Evolutionary conservation across 1,140 invertebrate species (phyloP).

Genomic region (Agrilus planipennis): DNA sequence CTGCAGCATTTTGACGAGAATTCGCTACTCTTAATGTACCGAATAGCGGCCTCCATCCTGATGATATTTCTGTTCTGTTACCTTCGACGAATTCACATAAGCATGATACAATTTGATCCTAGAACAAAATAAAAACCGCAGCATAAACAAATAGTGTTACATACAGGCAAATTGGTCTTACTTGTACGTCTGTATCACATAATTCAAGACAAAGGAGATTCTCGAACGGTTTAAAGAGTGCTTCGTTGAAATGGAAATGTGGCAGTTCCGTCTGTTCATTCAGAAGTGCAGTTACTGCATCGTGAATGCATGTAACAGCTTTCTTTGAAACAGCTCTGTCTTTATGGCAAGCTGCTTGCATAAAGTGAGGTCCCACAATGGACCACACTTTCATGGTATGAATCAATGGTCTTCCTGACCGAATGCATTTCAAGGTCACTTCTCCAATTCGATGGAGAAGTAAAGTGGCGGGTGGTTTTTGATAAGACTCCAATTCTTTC

Average conservation of each 20-base stretch:
- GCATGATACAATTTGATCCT: slow-evolving; percentile 83
- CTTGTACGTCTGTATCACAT: slow-evolving; percentile 84
- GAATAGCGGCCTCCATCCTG: slow-evolving; percentile 87
- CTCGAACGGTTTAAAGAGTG: slow-evolving; percentile 88
- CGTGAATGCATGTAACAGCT: slow-evolving; percentile 87
- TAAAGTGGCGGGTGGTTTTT: slow-evolving; percentile 37
- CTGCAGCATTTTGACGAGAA: slow-evolving; percentile 49
- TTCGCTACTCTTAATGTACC: slow-evolving; percentile 76
- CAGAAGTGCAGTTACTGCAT: slow-evolving; percentile 77
- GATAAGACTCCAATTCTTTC: slow-evolving; percentile 34
- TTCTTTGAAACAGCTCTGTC: slow-evolving; percentile 81
- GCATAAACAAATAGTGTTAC: background rate
- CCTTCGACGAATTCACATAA: slow-evolving; percentile 93
- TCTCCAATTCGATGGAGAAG: slow-evolving; percentile 74
- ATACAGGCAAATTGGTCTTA: too few relatives aligned
- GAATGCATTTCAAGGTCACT: slow-evolving; percentile 74
- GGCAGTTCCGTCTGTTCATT: slow-evolving; percentile 79
- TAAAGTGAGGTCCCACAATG: slow-evolving; percentile 79
- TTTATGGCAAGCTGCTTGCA: slow-evolving; percentile 88
- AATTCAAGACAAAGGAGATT: slow-evolving; percentile 85
- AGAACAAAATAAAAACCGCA: slow-evolving; percentile 25
- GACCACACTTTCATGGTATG: slow-evolving; percentile 87
- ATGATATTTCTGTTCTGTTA: slow-evolving; percentile 80
- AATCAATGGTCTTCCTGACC: slow-evolving; percentile 74
- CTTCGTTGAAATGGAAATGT: slow-evolving; percentile 92